A percentile compares a stretch with the other conserved stretches of the same genome.
phyloP scores from a whole-genome alignment of 2,888 invertebrate genomes.

The Sepioteuthis lessoniana region DNA sequence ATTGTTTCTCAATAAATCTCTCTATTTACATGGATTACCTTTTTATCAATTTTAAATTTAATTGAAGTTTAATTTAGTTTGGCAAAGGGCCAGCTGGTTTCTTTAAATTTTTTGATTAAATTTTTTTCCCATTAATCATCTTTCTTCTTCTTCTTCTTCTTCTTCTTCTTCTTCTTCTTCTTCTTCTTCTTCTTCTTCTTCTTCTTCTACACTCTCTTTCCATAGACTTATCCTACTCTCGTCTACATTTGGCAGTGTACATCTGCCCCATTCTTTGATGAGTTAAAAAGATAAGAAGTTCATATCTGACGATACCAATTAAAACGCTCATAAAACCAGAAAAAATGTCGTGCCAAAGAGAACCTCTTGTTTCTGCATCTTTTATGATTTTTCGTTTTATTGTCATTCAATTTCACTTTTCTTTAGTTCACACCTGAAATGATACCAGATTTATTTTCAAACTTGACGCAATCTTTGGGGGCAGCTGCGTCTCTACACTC shows the following conservation, averaged over 20 bases:
- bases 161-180: no score
- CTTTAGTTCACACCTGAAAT: not conserved
- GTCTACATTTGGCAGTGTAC: not conserved
- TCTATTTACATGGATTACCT: no score
- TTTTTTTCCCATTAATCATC: no score
- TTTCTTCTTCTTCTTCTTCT: no score
- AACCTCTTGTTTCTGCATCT: not conserved
- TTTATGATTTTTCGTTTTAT: not conserved
- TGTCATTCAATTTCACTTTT: not conserved
- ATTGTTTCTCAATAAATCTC: no score
- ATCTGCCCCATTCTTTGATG: not conserved
- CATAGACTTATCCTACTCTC: not conserved
- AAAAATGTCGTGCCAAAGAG: not conserved
- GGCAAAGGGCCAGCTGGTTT: no score
- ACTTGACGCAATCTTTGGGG: not conserved
- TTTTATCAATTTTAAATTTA: no score
- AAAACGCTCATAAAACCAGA: not conserved
- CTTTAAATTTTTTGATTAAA: no score
- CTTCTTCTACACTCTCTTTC: no score
- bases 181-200: no score
- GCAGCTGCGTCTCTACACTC: not conserved
- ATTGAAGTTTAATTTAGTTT: no score
- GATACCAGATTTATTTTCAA: not conserved
- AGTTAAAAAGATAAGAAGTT: slow-evolving; percentile 25
- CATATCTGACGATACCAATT: not conserved